phyloP scores from a whole-genome alignment of 2,113 vertebrate genomes.

The Chaetorhynchus papuensis region DNA sequence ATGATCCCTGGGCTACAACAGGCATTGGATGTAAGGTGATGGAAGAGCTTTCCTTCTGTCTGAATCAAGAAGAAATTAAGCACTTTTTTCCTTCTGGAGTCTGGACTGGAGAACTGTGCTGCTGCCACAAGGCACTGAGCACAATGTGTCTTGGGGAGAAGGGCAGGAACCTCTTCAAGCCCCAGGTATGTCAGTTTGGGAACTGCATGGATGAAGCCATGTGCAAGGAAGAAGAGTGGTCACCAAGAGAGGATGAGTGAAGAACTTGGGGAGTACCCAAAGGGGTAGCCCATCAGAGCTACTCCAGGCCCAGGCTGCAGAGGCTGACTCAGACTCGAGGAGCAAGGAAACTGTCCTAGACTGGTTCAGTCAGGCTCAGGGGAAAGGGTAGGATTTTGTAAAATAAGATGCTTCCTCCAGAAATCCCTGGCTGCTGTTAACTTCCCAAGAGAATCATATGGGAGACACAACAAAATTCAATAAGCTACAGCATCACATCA shows the following conservation, averaged over 20 bases:
- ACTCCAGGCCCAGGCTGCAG: neutral
- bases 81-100: neutral
- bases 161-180: neutral
- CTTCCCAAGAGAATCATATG: neutral
- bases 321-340: neutral
- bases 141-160: neutral
- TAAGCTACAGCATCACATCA: neutral
- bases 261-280: neutral
- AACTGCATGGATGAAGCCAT: neutral
- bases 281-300: rapidly evolving
- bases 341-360: neutral
- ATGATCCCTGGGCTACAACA: neutral
- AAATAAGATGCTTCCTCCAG: neutral
- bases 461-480: neutral
- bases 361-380: neutral
- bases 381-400: neutral
- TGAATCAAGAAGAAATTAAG: neutral
- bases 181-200: neutral
- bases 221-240: neutral
- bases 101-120: neutral
- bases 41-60: neutral
- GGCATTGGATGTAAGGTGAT: neutral
- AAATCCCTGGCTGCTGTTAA: neutral
- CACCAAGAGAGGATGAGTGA: neutral
- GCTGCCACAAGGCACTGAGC: neutral